Conservation (phyloP, 1,140 invertebrate genomes). For the Cepaea nemoralis region DNA sequence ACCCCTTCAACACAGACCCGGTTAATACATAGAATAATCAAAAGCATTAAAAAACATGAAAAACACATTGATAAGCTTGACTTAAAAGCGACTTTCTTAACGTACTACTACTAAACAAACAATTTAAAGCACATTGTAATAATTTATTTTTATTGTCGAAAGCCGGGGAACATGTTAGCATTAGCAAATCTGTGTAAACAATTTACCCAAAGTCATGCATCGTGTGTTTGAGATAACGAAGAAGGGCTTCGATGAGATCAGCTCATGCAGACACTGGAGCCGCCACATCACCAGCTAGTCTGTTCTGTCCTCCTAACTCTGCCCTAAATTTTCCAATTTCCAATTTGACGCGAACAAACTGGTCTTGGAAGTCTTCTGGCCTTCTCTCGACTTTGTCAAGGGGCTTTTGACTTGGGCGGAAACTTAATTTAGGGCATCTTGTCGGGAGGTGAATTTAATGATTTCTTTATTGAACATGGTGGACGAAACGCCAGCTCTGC, state of each 20-base stretch:
- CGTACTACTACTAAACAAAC: too few species aligned
- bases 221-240: too few species aligned
- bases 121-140: too few species aligned
- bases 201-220: too few species aligned
- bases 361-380: slow-evolving; percentile 13
- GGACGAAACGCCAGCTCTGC: background rate
- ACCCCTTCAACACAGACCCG: too few species aligned
- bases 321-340: slow-evolving; percentile 6
- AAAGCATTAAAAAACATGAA: too few species aligned
- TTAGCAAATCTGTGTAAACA: too few species aligned
- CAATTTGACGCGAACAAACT: background rate
- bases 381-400: background rate
- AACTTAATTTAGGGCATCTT: background rate
- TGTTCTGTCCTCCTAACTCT: background rate
- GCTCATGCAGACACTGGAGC: background rate
- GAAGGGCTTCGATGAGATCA: background rate
- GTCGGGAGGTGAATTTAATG: background rate
- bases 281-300: background rate
- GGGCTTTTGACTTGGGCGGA: background rate
- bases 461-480: slow-evolving; percentile 14
- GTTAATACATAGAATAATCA: too few species aligned
- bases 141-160: too few species aligned
- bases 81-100: too few species aligned
- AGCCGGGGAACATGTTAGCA: too few species aligned
- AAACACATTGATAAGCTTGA: too few species aligned